Evolutionary conservation across 2,113 vertebrate genomes (phyloP).

Genomic region (Vulpes lagopus): DNA sequence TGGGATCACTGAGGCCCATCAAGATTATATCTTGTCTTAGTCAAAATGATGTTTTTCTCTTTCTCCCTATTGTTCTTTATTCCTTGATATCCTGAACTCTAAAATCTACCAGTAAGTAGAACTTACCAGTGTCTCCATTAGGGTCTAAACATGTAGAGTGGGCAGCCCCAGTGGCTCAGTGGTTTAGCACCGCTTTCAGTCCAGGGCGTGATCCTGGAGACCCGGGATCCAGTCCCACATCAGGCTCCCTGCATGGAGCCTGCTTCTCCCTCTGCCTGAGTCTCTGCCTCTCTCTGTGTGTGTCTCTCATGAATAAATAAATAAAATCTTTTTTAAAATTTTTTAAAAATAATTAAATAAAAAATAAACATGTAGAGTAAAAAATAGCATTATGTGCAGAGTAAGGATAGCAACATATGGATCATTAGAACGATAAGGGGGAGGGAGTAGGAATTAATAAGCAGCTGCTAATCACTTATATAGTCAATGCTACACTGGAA

Average conservation of each 20-base stretch:
- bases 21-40: slow-evolving; percentile 26
- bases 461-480: background rate
- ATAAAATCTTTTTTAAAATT: too few relatives aligned
- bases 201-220: too few relatives aligned
- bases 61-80: slow-evolving; percentile 25
- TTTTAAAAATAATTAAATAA: too few relatives aligned
- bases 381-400: background rate
- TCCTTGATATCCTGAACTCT: slow-evolving; percentile 8
- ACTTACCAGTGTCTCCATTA: background rate
- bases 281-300: too few relatives aligned
- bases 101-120: slow-evolving; percentile 56
- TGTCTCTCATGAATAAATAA: too few relatives aligned
- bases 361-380: background rate
- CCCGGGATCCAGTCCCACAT: too few relatives aligned
- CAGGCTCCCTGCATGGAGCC: too few relatives aligned
- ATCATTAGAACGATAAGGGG: background rate
- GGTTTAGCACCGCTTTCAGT: too few relatives aligned
- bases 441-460: background rate
- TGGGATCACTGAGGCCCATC: background rate
- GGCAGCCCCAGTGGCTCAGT: too few relatives aligned
- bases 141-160: background rate
- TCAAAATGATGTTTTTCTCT: slow-evolving; percentile 31
- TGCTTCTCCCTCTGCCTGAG: too few relatives aligned
- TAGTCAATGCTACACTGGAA: slow-evolving; percentile 26
- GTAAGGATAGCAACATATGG: background rate